Base-by-base conservation (phyloP, 1,140 invertebrate genomes). In the Ridgeia piscesae region DNA sequence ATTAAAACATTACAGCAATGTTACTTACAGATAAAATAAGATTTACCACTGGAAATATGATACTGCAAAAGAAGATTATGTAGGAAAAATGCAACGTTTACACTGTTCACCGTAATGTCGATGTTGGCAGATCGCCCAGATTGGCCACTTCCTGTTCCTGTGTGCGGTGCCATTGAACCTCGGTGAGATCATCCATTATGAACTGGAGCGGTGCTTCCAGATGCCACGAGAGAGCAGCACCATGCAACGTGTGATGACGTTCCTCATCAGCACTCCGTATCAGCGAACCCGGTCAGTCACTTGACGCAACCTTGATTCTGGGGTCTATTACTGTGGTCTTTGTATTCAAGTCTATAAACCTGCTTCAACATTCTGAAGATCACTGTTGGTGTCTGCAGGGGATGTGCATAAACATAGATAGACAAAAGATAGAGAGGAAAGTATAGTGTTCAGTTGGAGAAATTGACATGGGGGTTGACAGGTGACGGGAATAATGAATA, bases 131-230 rank as follows among this genome's bases (percentile, higher is more conserved):
- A 92, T 96, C 14, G 96, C 96, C 9, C 96, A 97, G 94, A 97
- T 97, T 93, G 97, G 96, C 33, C 96, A 97, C 92, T 97, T 97
- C 94, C 94, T 97, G 31, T 96, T 96, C 93, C 94, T 97, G 91
- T 96, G 96, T 88, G 96, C 96, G 94, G 96, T 96, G 92, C 95
- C 95, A 33, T 96, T 96, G 91, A 96, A 95, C 93, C 94, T 96
- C 90, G 95, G 94, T n/a, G 95, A 95, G 92, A 95, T 97, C 34
- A 96, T 97, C 0, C 96, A 97, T 94, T 97, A 96, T 93, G 97
- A 97, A 94, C 95, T 97, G 58, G 97, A 97, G 94, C 96, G 97
- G 48, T 97, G 97, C 95, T 95, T 97, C 21, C 93, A 96, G n/a
- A 96, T 97, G 94, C 96, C 97, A 33, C 95, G 96, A 93, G 96